phyloP scores from a whole-genome alignment of 2,888 invertebrate genomes.

The Drosophila mimica region DNA sequence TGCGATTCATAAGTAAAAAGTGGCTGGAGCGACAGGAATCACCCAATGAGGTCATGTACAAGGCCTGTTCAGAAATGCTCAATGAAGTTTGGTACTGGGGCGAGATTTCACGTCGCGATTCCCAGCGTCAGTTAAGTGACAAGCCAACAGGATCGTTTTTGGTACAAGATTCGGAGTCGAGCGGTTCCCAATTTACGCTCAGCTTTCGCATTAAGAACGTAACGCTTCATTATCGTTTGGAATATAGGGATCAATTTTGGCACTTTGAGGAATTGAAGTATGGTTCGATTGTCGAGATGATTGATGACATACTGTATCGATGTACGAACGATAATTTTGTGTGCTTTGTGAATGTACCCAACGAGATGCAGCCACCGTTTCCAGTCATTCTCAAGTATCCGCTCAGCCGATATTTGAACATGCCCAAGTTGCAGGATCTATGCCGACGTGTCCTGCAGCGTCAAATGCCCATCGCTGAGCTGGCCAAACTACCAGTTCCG shows the following conservation, averaged over 20 bases:
- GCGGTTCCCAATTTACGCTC: slow-evolving; percentile 88
- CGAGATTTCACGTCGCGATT: slow-evolving; percentile 89
- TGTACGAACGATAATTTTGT: slow-evolving; percentile 89
- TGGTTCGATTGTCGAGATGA: slow-evolving; percentile 89
- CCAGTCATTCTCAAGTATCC: slow-evolving; percentile 91
- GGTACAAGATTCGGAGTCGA: slow-evolving; percentile 90
- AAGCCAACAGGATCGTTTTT: slow-evolving; percentile 92
- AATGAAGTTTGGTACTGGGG: slow-evolving; percentile 93
- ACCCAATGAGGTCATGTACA: slow-evolving; percentile 83
- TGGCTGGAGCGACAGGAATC: slow-evolving; percentile 77
- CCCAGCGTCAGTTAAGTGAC: slow-evolving; percentile 89
- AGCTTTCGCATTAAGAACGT: slow-evolving; percentile 90
- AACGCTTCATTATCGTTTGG: slow-evolving; percentile 91
- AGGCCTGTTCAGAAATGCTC: slow-evolving; percentile 84
- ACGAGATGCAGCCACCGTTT: slow-evolving; percentile 89
- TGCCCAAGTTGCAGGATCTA: slow-evolving; percentile 90
- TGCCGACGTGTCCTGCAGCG: slow-evolving; percentile 91
- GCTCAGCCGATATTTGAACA: slow-evolving; percentile 90
- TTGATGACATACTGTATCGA: slow-evolving; percentile 90
- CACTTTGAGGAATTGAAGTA: slow-evolving; percentile 84
- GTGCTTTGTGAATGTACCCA: slow-evolving; percentile 89
- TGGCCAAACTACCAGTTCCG: slow-evolving; percentile 89
- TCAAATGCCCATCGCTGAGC: slow-evolving; percentile 87
- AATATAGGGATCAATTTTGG: slow-evolving; percentile 87
- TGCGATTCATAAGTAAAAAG: slow-evolving; percentile 81